Evolutionary conservation across 2,113 vertebrate species (phyloP).

Genomic region (Gasterosteus aculeatus): DNA sequence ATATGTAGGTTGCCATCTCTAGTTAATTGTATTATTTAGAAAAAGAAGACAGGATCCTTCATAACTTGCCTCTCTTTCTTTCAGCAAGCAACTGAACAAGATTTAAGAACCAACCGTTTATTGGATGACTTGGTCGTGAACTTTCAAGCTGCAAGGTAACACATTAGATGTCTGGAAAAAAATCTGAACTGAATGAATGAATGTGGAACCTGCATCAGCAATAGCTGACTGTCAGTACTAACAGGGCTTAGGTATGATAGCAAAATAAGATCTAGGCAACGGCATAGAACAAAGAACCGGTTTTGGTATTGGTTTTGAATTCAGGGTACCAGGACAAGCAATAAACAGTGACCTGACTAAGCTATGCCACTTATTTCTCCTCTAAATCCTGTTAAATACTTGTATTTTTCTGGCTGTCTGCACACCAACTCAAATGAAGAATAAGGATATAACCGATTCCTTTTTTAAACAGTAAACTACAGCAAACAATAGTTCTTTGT

Average conservation of each 20-base stretch:
- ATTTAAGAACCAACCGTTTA: conserved; percentile 91
- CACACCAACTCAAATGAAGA: background rate
- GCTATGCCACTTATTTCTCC: background rate
- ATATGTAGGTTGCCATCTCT: background rate
- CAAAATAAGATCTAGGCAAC: background rate
- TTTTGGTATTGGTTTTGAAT: background rate
- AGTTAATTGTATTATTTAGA: background rate
- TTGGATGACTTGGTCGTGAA: conserved; percentile 90
- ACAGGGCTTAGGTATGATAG: background rate
- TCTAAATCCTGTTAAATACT: background rate
- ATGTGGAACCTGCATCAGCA: background rate
- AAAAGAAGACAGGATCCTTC: background rate
- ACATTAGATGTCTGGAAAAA: background rate
- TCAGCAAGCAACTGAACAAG: conserved; percentile 88
- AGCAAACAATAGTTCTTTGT: too few species aligned
- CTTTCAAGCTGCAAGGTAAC: conserved; percentile 88
- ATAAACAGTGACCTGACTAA: background rate
- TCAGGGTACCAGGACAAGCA: background rate
- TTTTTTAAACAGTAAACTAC: background rate
- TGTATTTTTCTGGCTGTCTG: background rate
- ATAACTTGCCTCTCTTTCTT: conserved; percentile 23
- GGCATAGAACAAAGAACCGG: background rate
- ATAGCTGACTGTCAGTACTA: background rate
- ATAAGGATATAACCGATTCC: background rate
- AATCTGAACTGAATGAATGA: background rate